Evolutionary conservation across 2,797 vertebrate genomes (phyloP).

Genomic region (Philypnodon macrostomus): DNA sequence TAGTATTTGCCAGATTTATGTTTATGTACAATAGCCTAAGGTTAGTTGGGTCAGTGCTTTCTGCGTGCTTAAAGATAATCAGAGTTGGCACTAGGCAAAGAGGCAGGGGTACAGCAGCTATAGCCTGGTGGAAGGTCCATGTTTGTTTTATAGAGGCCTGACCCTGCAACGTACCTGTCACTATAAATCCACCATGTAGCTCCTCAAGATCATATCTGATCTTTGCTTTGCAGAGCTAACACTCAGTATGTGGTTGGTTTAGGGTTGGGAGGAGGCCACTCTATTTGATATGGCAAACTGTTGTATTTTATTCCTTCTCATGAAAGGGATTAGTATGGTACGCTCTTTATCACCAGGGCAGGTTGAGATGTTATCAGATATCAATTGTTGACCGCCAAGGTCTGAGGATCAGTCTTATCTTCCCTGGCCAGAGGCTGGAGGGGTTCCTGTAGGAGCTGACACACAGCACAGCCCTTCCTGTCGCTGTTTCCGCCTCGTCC

Average conservation of each 20-base stretch:
- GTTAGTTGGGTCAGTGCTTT: constrained; percentile 41
- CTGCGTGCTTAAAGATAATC: constrained; percentile 63
- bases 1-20: constrained; percentile 33
- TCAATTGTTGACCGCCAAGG: constrained; percentile 70
- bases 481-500: constrained; percentile 80
- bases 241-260: neutral
- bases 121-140: constrained; percentile 60
- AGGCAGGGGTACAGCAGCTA: constrained; percentile 45
- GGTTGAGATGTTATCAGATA: constrained; percentile 74
- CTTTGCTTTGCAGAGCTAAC: constrained; percentile 34
- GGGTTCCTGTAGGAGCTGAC: constrained; percentile 83
- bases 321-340: constrained; percentile 30
- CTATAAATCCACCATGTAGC: constrained; percentile 44
- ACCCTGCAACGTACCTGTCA: constrained; percentile 57
- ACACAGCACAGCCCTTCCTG: constrained; percentile 83
- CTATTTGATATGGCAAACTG: constrained; percentile 13
- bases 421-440: constrained; percentile 75
- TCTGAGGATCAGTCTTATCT: constrained; percentile 85
- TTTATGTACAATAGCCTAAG: constrained; percentile 34
- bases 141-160: constrained; percentile 59
- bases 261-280: constrained; percentile 11
- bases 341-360: constrained; percentile 53
- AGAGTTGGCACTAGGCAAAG: constrained; percentile 61
- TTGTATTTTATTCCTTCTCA: constrained; percentile 4
- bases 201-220: constrained; percentile 56